These are phyloP conservation scores for Paraplagusia blochii DNA, from an alignment of 2,113 vertebrate genomes.

Conservation along the genomic window DNA sequence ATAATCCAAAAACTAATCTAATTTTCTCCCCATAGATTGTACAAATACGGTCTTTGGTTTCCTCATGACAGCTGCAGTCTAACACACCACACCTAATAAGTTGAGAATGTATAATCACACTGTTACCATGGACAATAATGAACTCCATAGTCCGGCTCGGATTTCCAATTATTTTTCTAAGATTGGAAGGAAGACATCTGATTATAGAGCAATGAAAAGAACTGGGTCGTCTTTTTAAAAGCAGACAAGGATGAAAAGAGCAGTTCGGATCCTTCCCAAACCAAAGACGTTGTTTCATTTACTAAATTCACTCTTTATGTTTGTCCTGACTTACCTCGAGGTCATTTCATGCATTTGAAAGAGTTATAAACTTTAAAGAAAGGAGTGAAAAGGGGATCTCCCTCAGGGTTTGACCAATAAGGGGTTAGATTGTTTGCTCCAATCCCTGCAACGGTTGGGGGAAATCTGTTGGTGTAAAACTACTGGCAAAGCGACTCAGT, in stretches of 20 bases:
- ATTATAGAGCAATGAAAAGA: neutral
- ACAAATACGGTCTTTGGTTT: too few species aligned
- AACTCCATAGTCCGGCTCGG: neutral
- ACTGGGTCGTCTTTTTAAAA: neutral
- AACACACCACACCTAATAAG: neutral
- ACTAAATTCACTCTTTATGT: too few species aligned
- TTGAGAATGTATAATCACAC: neutral
- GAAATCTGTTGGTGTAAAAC: neutral
- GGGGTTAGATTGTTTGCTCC: neutral
- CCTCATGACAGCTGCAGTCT: neutral
- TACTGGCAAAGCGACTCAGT: neutral
- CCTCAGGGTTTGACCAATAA: neutral
- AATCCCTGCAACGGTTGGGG: neutral
- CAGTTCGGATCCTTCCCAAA: neutral
- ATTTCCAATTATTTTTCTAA: slow-evolving; percentile 1
- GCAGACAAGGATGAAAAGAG: neutral
- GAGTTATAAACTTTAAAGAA: too few species aligned
- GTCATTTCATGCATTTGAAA: too few species aligned
- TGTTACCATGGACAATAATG: neutral
- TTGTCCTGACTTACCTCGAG: too few species aligned
- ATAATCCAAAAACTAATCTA: too few species aligned
- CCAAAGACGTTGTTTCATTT: neutral
- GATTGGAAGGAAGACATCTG: neutral
- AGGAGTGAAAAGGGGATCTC: neutral
- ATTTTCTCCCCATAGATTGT: too few species aligned